phyloP scores from a whole-genome alignment of 1,140 invertebrate species.

The Atta colombica region DNA sequence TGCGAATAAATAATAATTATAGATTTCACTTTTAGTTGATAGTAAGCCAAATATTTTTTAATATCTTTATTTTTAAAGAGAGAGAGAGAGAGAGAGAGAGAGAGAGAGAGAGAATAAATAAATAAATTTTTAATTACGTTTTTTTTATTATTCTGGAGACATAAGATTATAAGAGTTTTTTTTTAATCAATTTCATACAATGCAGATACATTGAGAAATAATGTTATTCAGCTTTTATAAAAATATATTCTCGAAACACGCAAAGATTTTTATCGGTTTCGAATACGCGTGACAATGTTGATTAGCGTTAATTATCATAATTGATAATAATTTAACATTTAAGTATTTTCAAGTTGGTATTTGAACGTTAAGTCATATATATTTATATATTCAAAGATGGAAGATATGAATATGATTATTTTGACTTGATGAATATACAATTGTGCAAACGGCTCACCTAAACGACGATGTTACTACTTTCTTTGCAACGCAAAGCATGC shows the following conservation, averaged over 20 bases:
- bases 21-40: not conserved
- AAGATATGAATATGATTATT: constrained; percentile 10
- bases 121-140: not conserved
- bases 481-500: not conserved
- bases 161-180: not conserved
- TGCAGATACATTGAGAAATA: not conserved
- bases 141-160: not conserved
- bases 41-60: not conserved
- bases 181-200: not conserved
- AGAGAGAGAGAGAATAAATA: not conserved
- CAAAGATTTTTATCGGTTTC: not conserved
- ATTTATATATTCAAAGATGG: not conserved
- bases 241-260: not conserved
- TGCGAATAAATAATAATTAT: not conserved
- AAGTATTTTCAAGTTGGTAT: not conserved
- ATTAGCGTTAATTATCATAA: not conserved
- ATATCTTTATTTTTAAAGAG: not conserved
- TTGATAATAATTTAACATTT: constrained; percentile 12
- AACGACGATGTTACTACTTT: constrained; percentile 16
- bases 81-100: not conserved
- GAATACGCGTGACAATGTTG: not conserved
- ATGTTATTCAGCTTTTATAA: not conserved
- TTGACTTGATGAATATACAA: not conserved
- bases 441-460: not conserved
- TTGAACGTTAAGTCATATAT: not conserved